These are phyloP conservation scores for Momotus momota DNA, from an alignment of 2,797 vertebrate species.

Conservation along the genomic window DNA sequence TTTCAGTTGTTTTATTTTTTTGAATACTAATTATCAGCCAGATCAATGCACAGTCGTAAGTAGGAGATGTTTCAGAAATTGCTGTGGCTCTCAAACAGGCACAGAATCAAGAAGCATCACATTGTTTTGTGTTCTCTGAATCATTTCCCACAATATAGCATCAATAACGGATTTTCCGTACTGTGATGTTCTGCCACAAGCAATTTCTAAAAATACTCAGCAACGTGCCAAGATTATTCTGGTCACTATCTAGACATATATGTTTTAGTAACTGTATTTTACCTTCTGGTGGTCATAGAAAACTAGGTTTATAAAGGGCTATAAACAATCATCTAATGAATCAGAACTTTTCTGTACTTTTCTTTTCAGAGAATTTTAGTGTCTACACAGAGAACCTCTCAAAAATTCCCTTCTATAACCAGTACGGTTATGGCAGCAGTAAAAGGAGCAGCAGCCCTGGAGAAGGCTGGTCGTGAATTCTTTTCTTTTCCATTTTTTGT, in stretches of 20 bases:
- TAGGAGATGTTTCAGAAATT: background rate
- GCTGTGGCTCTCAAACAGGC: conserved; percentile 38
- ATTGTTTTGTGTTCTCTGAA: conserved; percentile 15
- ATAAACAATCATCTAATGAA: background rate
- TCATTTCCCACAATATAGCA: background rate
- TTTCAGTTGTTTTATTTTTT: background rate
- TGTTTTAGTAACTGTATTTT: background rate
- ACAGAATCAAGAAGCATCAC: conserved; percentile 28
- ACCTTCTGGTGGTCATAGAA: background rate
- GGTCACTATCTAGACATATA: background rate
- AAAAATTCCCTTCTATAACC: background rate
- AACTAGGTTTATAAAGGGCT: background rate
- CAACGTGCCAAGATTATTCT: background rate
- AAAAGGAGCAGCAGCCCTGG: background rate
- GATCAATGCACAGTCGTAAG: conserved; percentile 15
- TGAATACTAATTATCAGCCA: background rate
- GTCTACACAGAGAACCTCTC: background rate
- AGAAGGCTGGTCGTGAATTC: background rate
- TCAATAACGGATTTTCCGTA: conserved; percentile 32
- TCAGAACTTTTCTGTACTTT: background rate
- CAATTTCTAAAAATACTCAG: conserved; percentile 26
- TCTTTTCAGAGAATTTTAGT: background rate
- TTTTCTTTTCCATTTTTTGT: background rate
- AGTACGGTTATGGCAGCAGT: background rate
- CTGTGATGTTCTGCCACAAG: background rate